Evolutionary conservation across 1,140 invertebrate genomes (phyloP), one percentile per base, ranked within the genome.

Genomic region (Euwallacea similis): DNA sequence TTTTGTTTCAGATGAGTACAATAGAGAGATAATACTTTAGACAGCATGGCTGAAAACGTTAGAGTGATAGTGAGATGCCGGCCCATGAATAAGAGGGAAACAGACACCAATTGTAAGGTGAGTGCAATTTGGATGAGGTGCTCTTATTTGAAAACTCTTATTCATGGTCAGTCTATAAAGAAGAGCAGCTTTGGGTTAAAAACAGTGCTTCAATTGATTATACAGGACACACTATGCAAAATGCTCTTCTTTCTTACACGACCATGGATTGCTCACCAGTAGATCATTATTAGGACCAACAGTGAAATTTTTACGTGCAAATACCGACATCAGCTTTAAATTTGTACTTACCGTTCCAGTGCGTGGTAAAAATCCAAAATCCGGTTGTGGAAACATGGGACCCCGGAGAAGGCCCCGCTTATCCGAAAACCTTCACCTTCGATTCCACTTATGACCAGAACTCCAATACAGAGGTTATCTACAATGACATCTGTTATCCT

Each of bases 31-130:
- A 61, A 42, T 15, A 61, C 33, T 42, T 43, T 15, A 16, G 21
- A n/a, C 7, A 44, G 55, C n/a, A 89, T 89, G 88, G 87, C 90
- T 55, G 95, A 97, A 84, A 87, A 90, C 74, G 94, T 97, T 16
- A 94, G 93, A 85, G 94, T 97, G 13, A 91, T 96, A 56, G 93
- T 96, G 70, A 86, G 95, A 83, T 97, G 95, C 86, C 89, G 95
- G 44, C 95, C 95, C 13, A 93, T 96, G 87, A 95, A 94, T 83
- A 82, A 84, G 61, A 84, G 90, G 74, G 93, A 95, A 83, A 87
- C 86, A 66, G 85, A 87, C 56, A 79, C 90, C 13, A 89, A 90
- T 66, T 91, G 90, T 81, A 86, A 91, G 81, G 91, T 91, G 82
- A 82, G 63, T 66, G 3, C 10, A n/a, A 50, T 50, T 50, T 50